These are phyloP conservation scores for Galbula dea DNA, from an alignment of 2,113 vertebrate species.

Conservation along the genomic window DNA sequence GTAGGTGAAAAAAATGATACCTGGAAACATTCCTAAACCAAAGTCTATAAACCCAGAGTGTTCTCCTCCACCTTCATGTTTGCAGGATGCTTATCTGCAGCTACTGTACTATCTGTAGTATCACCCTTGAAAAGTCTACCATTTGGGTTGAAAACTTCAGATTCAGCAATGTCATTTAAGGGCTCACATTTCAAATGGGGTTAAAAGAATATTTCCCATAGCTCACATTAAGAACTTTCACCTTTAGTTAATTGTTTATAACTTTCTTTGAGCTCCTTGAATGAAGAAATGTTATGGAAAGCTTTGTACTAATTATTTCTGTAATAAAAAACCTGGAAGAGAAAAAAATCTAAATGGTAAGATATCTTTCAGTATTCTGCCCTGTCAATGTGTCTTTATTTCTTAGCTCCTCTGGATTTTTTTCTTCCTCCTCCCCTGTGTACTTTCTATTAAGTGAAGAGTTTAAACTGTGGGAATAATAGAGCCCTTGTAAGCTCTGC, in stretches of 20 bases:
- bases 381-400: slow-evolving; percentile 6
- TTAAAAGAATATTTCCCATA: neutral
- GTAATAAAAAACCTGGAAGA: neutral
- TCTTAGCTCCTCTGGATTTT: neutral
- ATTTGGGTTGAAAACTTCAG: neutral
- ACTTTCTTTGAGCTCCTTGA: neutral
- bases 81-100: neutral
- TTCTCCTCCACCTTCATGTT: neutral
- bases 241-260: neutral
- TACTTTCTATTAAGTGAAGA: slow-evolving; percentile 33
- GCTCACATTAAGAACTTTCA: neutral
- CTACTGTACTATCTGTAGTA: neutral
- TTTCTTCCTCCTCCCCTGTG: neutral
- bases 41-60: neutral
- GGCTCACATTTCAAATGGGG: neutral
- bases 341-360: neutral
- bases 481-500: slow-evolving; percentile 7
- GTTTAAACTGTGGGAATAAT: slow-evolving; percentile 28
- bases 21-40: neutral
- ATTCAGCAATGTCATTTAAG: neutral
- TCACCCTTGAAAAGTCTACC: neutral
- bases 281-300: neutral
- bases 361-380: neutral
- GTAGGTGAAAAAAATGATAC: neutral
- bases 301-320: neutral